phyloP scores from a whole-genome alignment of 2,797 vertebrate genomes.

The Xenopus petersii region DNA sequence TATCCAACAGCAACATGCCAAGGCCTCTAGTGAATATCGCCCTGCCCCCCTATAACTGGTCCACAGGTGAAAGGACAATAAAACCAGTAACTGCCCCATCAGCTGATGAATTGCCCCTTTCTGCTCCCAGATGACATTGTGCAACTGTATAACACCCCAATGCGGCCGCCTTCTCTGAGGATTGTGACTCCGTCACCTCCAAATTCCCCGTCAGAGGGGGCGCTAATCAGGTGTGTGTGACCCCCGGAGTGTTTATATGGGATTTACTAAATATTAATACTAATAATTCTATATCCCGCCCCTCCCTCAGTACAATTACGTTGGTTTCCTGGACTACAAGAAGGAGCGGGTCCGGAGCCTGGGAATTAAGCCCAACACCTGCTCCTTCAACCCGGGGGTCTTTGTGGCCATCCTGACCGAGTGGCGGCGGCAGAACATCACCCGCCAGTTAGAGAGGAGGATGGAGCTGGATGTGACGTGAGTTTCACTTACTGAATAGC shows the following conservation, averaged over 20 bases:
- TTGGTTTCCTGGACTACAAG: conserved; percentile 94
- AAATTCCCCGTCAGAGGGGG: conserved; percentile 86
- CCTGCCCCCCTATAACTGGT: too few species aligned
- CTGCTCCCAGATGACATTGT: conserved; percentile 80
- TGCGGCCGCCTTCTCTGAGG: conserved; percentile 94
- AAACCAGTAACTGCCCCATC: too few species aligned
- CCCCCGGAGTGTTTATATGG: not conserved
- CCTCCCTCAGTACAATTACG: conserved; percentile 84
- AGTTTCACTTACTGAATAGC: conserved; percentile 51
- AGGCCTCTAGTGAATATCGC: too few species aligned
- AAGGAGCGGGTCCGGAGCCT: conserved; percentile 88
- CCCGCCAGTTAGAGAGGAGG: conserved; percentile 87
- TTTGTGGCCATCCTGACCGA: conserved; percentile 93
- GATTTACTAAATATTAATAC: too few species aligned
- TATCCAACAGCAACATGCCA: too few species aligned
- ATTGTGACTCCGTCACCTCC: conserved; percentile 86
- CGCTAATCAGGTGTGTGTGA: conserved; percentile 80
- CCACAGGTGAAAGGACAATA: too few species aligned
- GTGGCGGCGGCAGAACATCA: conserved; percentile 92
- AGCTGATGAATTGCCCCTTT: not conserved
- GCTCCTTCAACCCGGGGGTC: conserved; percentile 94
- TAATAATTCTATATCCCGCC: too few species aligned
- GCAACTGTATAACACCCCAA: conserved; percentile 82
- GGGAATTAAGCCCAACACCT: conserved; percentile 89
- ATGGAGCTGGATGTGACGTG: conserved; percentile 86